phyloP scores from a whole-genome alignment of 2,797 vertebrate genomes.

The Pantherophis alleghaniensis region DNA sequence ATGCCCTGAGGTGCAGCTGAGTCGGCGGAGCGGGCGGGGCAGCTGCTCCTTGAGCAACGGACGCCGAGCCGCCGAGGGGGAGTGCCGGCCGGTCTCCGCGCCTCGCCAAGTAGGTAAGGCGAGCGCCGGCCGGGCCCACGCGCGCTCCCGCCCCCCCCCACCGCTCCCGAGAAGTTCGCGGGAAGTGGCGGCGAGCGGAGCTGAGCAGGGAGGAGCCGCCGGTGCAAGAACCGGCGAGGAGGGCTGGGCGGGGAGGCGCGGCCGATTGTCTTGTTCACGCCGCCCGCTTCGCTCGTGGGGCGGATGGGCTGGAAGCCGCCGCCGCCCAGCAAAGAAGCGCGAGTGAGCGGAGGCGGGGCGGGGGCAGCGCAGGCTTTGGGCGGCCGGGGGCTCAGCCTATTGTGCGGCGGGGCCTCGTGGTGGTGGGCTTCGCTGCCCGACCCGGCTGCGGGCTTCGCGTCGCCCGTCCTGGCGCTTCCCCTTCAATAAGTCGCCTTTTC shows the following conservation, averaged over 20 bases:
- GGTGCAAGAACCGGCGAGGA: no score
- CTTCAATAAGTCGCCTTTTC: neutral
- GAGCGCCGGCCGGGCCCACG: neutral
- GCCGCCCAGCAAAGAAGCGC: neutral
- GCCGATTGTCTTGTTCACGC: neutral
- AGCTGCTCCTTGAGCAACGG: neutral
- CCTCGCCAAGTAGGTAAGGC: neutral
- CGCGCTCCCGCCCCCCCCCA: neutral
- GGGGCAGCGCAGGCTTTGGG: neutral
- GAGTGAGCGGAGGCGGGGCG: neutral
- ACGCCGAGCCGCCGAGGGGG: neutral
- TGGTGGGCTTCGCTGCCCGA: neutral
- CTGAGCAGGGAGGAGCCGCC: neutral
- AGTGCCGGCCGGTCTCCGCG: neutral
- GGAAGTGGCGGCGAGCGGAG: neutral
- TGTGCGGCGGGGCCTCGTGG: neutral
- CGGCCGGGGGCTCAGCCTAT: neutral
- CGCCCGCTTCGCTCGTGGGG: neutral
- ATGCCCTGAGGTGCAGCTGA: neutral
- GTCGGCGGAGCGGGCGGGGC: neutral
- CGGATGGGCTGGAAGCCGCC: neutral
- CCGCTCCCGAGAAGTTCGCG: neutral
- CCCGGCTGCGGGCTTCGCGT: neutral
- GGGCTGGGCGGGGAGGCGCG: neutral
- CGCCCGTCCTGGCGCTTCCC: neutral